Conservation (phyloP, 2,888 invertebrate species). For the Ceramica pisi region DNA sequence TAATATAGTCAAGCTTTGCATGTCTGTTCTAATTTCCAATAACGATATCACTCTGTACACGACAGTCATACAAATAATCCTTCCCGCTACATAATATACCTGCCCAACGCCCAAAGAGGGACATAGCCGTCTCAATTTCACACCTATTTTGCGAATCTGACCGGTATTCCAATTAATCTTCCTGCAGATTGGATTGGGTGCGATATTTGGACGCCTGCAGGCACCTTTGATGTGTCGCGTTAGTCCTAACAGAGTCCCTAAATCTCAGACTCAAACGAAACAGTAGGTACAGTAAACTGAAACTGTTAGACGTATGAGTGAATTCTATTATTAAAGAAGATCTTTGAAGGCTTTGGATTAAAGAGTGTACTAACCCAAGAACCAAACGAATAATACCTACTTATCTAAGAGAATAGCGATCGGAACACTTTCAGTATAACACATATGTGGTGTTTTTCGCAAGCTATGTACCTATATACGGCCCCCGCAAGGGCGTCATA, state of each 20-base stretch:
- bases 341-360: neutral
- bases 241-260: constrained; percentile 21
- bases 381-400: neutral
- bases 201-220: constrained; percentile 54
- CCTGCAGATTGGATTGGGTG: constrained; percentile 57
- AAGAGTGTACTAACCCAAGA: neutral
- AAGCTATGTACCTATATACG: neutral
- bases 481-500: too few species aligned
- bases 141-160: constrained; percentile 57
- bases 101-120: constrained; percentile 6
- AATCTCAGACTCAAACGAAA: constrained; percentile 40
- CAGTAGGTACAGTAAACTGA: constrained; percentile 4
- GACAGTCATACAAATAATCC: constrained; percentile 8
- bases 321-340: neutral
- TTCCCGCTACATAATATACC: constrained; percentile 4
- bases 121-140: constrained; percentile 50
- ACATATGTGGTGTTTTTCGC: too few species aligned
- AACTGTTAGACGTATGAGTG: constrained; percentile 1
- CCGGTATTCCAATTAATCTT: constrained; percentile 51
- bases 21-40: constrained; percentile 8
- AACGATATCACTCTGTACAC: neutral
- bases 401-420: neutral
- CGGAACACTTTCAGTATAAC: too few species aligned
- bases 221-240: constrained; percentile 42
- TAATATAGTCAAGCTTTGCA: constrained; percentile 6